These are phyloP conservation scores for Pontoporia blainvillei DNA, from an alignment of 2,113 vertebrate genomes.

Conservation along the genomic window DNA sequence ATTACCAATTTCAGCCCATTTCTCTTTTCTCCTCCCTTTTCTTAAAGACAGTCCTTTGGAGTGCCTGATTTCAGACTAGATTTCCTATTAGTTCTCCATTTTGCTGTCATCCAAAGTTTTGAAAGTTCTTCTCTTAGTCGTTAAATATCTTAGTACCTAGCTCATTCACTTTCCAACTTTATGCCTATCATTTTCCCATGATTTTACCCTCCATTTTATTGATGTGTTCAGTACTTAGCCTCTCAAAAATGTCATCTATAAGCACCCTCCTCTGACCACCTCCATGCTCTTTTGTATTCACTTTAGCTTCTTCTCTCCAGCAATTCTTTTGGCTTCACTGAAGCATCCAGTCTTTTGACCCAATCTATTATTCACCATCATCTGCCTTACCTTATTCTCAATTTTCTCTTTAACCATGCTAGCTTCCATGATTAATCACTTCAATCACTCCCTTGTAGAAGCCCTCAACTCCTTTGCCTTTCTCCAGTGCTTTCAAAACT, in stretches of 20 bases:
- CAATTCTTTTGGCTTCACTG: background rate
- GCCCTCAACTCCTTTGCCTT: background rate
- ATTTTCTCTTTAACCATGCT: background rate
- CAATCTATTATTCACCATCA: conserved; percentile 49
- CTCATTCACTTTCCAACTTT: background rate
- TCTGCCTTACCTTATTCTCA: conserved; percentile 38
- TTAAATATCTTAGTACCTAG: background rate
- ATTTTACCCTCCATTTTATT: conserved; percentile 17
- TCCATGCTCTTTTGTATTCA: background rate
- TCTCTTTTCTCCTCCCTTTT: background rate
- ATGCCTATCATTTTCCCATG: background rate
- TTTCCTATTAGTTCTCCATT: background rate
- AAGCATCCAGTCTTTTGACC: conserved; percentile 30
- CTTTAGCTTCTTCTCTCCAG: background rate
- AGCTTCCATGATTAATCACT: conserved; percentile 27
- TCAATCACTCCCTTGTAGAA: conserved; percentile 30
- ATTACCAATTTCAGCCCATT: background rate
- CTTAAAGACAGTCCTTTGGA: background rate
- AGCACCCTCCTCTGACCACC: background rate
- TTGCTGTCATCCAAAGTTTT: background rate
- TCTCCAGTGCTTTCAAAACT: conserved; percentile 10
- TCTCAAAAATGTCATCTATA: background rate
- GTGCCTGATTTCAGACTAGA: background rate
- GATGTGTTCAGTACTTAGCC: background rate
- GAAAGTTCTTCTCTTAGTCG: background rate